These are phyloP conservation scores for Hippocampus zosterae DNA, from an alignment of 2,113 vertebrate genomes.

Conservation along the genomic window DNA sequence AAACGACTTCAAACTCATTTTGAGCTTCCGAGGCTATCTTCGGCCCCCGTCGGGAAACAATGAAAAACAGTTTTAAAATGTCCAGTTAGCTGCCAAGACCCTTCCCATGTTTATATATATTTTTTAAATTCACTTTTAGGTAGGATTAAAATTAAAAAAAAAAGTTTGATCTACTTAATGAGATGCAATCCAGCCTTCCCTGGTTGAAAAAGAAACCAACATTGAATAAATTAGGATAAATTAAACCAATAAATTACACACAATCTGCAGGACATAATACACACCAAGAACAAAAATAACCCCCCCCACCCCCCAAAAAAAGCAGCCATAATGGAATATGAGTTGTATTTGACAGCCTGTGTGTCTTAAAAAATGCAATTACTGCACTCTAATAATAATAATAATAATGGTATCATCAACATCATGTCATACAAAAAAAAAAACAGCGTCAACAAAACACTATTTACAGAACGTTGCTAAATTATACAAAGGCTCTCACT, in stretches of 20 bases:
- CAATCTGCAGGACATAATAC: constrained; percentile 91
- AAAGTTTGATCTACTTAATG: constrained; percentile 80
- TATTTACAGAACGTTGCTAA: constrained; percentile 98
- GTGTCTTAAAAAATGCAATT: constrained; percentile 44
- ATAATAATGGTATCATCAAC: constrained; percentile 51
- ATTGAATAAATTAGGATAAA: constrained; percentile 99
- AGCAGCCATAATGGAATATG: constrained; percentile 52
- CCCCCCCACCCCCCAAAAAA: constrained; percentile 83
- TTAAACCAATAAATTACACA: constrained; percentile 99
- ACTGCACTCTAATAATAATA: constrained; percentile 65
- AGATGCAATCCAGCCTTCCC: constrained; percentile 90
- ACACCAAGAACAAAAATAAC: constrained; percentile 71
- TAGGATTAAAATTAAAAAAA: constrained; percentile 24
- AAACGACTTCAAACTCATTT: constrained; percentile 53
- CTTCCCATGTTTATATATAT: constrained; percentile 16
- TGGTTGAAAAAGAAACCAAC: constrained; percentile 69
- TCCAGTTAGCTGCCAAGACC: constrained; percentile 56
- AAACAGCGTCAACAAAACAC: constrained; percentile 88
- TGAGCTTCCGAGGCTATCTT: background rate
- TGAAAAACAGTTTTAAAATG: constrained; percentile 23
- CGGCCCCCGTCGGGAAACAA: constrained; percentile 21
- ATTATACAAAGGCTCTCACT: constrained; percentile 94
- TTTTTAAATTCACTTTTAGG: constrained; percentile 26
- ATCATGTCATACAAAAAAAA: constrained; percentile 75
- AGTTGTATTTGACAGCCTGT: constrained; percentile 53